phyloP scores from a whole-genome alignment of 1,140 invertebrate species.

The Thaumatotibia leucotreta region DNA sequence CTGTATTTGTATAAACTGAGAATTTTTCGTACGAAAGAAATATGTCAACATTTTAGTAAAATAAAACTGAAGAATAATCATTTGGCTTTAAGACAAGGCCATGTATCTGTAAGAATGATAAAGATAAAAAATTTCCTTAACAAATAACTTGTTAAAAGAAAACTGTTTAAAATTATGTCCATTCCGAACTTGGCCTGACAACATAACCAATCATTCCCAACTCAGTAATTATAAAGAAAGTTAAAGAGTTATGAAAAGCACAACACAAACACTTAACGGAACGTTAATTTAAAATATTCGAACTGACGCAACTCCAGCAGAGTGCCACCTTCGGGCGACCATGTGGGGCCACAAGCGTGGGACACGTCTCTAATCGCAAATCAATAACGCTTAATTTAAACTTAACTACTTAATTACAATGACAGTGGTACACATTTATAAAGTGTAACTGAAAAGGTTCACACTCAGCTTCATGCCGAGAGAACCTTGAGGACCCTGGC shows the following conservation, averaged over 20 bases:
- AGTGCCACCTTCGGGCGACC: constrained; percentile 35
- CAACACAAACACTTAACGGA: constrained; percentile 43
- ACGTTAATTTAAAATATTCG: constrained; percentile 54
- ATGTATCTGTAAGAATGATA: too few species aligned
- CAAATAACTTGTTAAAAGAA: neutral
- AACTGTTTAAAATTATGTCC: neutral
- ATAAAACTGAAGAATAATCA: too few species aligned
- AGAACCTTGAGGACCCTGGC: too few species aligned
- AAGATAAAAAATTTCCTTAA: neutral
- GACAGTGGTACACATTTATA: too few species aligned
- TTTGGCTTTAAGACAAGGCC: too few species aligned
- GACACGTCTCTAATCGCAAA: neutral
- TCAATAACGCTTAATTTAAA: neutral
- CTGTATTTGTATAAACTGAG: too few species aligned
- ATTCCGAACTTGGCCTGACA: neutral
- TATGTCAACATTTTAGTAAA: too few species aligned
- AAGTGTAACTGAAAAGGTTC: too few species aligned
- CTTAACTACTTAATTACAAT: too few species aligned
- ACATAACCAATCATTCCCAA: neutral
- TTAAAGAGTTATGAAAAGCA: constrained; percentile 18
- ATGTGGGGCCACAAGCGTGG: neutral
- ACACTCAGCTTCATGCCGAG: too few species aligned
- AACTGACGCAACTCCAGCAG: constrained; percentile 45
- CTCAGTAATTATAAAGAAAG: constrained; percentile 7
- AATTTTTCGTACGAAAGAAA: too few species aligned